Evolutionary conservation across 2,797 vertebrate species (phyloP), one percentile per base, ranked within the genome.

Genomic region (Microhierax caerulescens): DNA sequence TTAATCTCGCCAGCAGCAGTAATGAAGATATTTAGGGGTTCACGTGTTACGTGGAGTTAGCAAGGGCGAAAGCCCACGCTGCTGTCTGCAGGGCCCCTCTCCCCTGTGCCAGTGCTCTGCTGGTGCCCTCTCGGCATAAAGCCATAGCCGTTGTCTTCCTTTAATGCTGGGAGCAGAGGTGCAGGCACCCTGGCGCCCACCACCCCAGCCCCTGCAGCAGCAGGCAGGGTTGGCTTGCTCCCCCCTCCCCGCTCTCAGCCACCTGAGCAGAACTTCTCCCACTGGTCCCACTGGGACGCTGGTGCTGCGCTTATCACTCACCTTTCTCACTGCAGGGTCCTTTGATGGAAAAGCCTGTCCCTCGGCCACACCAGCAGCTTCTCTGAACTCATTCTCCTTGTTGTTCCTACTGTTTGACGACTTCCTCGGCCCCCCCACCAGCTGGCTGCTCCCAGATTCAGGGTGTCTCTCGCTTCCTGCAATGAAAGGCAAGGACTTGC

Each of bases 381-480:
- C 98, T 85, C 81, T 95, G 78, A 82, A 93, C 79, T 98, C 98
- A 57, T 98, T 98, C 88, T 99, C 98, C 24, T 98, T 96, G 95
- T 97, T 98, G 88, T 98, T 99, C 95, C 97, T 97, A 89, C 96
- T 98, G 91, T 98, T 98, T 59, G 97, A 95, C 5, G 94, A 91
- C 93, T 97, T 98, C 91, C 97, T 98, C 95, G 98, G 97, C 56
- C 97, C 91, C 2, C 94, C 82, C 48, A 95, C 57, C 0, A 13
- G 67, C 54, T 97, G 97, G 70, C 94, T 96, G 72, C 90, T 97
- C 93, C 96, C 95, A 54, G 89, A 94, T 79, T 96, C 94, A 2
- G 0, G 19, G 65, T 92, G 53, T 77, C 77, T 85, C 32, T 95
- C 88, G 17, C 78, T 82, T 94, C 93, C 97, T 98, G 91, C 41